phyloP scores from a whole-genome alignment of 2,888 invertebrate species.

The Acleris cristana region DNA sequence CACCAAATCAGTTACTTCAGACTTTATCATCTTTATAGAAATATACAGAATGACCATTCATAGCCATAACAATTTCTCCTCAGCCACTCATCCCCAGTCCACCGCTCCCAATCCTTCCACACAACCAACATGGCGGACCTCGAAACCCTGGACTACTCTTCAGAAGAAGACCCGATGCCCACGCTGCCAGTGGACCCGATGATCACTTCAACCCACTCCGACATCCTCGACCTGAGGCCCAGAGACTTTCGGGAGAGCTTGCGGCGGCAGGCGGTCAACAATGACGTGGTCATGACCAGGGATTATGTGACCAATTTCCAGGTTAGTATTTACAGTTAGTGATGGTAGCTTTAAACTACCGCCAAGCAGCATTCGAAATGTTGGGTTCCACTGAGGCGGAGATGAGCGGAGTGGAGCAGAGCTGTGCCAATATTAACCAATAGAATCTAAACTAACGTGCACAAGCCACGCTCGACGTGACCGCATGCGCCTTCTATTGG shows the following conservation, averaged over 20 bases:
- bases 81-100: constrained; percentile 80
- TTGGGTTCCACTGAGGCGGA: no score
- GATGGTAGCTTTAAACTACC: no score
- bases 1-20: no score
- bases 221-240: constrained; percentile 65
- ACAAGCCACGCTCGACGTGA: no score
- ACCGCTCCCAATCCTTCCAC: constrained; percentile 81
- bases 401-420: no score
- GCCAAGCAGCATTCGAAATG: no score
- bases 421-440: no score
- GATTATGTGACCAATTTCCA: constrained; percentile 70
- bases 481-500: no score
- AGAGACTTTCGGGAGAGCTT: constrained; percentile 53
- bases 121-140: constrained; percentile 72
- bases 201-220: constrained; percentile 73
- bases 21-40: no score
- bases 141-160: constrained; percentile 69
- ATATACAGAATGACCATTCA: no score
- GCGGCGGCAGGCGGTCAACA: constrained; percentile 58
- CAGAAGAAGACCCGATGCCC: constrained; percentile 62
- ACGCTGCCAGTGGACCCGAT: constrained; percentile 69
- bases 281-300: constrained; percentile 64
- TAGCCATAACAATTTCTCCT: no score
- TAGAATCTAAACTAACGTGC: no score
- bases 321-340: constrained; percentile 51